Evolutionary conservation across 2,113 vertebrate genomes (phyloP).

Genomic region (Myotis brandtii): DNA sequence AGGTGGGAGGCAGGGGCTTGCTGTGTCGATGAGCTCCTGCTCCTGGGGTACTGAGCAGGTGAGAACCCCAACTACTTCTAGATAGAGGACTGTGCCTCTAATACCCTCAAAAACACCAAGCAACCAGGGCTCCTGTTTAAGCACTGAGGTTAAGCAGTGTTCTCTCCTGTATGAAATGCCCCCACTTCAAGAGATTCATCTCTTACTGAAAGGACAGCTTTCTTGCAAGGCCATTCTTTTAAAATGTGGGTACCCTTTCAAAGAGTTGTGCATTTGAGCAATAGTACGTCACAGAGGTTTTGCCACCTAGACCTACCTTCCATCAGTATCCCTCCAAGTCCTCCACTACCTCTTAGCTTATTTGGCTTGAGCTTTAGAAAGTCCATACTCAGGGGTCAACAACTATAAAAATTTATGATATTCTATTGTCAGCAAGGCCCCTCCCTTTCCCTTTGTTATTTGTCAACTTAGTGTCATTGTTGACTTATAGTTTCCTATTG

Average conservation of each 20-base stretch:
- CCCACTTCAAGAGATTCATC: not conserved
- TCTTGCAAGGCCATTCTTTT: not conserved
- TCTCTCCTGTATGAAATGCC: not conserved
- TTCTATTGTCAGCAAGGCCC: not conserved
- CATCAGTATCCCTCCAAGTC: not conserved
- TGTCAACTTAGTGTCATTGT: not conserved
- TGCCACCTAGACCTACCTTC: not conserved
- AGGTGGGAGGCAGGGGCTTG: not conserved
- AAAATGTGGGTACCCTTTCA: not conserved
- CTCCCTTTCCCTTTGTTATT: not conserved
- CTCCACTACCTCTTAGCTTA: not conserved
- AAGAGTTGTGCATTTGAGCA: not conserved
- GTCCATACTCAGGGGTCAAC: not conserved
- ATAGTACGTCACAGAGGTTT: not conserved
- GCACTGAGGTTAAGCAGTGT: not conserved
- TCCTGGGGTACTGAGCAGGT: not conserved
- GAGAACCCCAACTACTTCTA: not conserved
- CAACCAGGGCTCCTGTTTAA: not conserved
- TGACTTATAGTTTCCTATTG: not conserved
- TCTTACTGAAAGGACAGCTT: not conserved
- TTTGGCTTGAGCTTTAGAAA: slow-evolving; percentile 33
- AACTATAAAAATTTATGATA: not conserved
- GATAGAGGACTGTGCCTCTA: not conserved
- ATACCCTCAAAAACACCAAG: not conserved
- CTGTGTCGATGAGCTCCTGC: not conserved